phyloP scores from a whole-genome alignment of 2,797 vertebrate genomes.

The Chelmon rostratus region DNA sequence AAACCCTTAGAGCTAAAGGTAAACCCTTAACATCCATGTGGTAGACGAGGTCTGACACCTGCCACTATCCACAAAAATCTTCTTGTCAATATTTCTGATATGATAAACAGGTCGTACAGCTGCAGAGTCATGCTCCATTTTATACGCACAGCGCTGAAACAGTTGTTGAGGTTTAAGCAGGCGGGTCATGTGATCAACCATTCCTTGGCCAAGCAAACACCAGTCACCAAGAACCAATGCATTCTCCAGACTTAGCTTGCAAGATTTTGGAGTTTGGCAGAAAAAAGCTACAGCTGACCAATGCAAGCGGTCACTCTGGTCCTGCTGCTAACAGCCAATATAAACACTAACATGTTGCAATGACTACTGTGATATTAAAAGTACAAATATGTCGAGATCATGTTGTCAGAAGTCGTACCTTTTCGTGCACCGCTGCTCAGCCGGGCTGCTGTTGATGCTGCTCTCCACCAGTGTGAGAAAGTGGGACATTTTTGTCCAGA shows the following conservation, averaged over 20 bases:
- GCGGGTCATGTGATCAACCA: neutral
- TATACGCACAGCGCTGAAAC: neutral
- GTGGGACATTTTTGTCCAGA: constrained; percentile 83
- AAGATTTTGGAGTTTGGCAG: neutral
- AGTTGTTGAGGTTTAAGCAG: neutral
- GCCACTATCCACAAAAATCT: neutral
- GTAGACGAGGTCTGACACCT: neutral
- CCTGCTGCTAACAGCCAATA: neutral
- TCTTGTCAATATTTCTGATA: neutral
- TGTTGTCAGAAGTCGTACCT: constrained; percentile 34
- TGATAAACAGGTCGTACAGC: neutral
- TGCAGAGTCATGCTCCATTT: neutral
- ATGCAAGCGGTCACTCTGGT: no score
- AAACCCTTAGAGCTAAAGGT: no score
- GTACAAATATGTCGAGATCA: neutral
- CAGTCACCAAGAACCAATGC: neutral
- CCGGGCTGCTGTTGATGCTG: constrained; percentile 10
- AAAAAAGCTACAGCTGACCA: neutral
- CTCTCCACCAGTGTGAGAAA: constrained; percentile 78
- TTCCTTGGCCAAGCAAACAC: neutral
- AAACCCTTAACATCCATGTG: neutral
- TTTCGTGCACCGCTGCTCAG: constrained; percentile 6
- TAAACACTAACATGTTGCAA: no score
- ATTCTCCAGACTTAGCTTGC: neutral
- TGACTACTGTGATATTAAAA: neutral